These are phyloP conservation scores for Druceiella hillmani DNA, from an alignment of 2,888 invertebrate genomes.

Conservation along the genomic window DNA sequence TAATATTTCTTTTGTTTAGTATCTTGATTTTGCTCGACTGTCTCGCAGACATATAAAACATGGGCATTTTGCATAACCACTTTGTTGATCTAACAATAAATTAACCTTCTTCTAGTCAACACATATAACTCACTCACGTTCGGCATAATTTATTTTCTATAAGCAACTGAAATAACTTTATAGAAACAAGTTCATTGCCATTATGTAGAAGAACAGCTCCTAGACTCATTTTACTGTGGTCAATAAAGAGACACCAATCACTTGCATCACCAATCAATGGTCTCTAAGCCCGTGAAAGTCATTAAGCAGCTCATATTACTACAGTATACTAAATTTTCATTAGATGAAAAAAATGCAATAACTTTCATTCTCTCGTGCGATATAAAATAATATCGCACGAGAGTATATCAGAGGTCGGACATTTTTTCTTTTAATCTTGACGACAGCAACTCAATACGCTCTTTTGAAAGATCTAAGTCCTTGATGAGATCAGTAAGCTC, in stretches of 20 bases:
- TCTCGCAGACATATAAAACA: not conserved
- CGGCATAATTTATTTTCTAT: not conserved
- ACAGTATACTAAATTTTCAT: constrained; percentile 19
- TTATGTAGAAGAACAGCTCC: constrained; percentile 19
- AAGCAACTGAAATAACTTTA: no score
- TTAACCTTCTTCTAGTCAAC: no score
- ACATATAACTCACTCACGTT: no score
- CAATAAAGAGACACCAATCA: constrained; percentile 23
- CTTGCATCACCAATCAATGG: no score
- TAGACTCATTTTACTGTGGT: constrained; percentile 17
- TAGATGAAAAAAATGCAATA: constrained; percentile 12
- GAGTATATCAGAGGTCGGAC: constrained; percentile 7
- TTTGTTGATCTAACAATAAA: no score
- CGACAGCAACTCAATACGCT: constrained; percentile 20
- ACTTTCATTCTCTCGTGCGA: constrained; percentile 13
- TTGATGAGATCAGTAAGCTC: no score
- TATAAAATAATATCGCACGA: constrained; percentile 16
- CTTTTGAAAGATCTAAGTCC: constrained; percentile 21
- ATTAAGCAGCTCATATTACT: constrained; percentile 13
- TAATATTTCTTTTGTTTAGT: not conserved
- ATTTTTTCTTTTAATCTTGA: constrained; percentile 21
- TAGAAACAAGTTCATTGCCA: constrained; percentile 15
- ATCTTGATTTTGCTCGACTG: not conserved
- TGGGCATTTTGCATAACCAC: no score
- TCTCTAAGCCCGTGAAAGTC: constrained; percentile 16